A percentile compares a stretch with the other conserved stretches of the same genome.
These are phyloP conservation scores for Heliconius ethilla DNA, from an alignment of 2,888 invertebrate genomes.

Conservation along the genomic window DNA sequence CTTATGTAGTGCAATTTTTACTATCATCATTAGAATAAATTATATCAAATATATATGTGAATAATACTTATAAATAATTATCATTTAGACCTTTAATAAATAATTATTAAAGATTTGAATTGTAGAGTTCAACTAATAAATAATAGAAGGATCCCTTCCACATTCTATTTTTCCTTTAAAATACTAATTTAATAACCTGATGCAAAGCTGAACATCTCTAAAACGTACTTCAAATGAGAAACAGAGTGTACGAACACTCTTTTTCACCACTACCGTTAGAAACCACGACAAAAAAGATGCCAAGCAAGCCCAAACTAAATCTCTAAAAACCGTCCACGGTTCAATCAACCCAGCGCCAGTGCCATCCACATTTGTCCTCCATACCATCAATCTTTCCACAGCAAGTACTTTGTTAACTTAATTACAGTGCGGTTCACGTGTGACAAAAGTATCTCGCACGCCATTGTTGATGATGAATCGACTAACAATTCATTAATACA, in stretches of 20 bases:
- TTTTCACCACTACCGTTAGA: neutral
- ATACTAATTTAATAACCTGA: no score
- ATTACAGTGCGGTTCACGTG: slow-evolving; percentile 58
- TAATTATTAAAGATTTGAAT: neutral
- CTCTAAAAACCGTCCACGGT: slow-evolving; percentile 35
- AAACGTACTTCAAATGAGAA: neutral
- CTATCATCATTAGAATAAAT: slow-evolving; percentile 1
- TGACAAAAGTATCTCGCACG: slow-evolving; percentile 55
- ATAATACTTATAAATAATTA: neutral
- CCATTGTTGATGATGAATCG: slow-evolving; percentile 58
- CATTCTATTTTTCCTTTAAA: no score
- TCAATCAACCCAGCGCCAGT: slow-evolving; percentile 41
- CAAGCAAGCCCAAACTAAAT: neutral
- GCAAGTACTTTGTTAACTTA: slow-evolving; percentile 56
- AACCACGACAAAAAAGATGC: neutral
- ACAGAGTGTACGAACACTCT: neutral
- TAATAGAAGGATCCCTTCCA: no score
- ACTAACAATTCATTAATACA: slow-evolving; percentile 56
- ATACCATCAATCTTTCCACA: slow-evolving; percentile 53
- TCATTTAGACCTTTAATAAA: neutral
- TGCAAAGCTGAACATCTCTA: neutral
- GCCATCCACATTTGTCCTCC: slow-evolving; percentile 34
- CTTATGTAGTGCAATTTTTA: slow-evolving; percentile 1
- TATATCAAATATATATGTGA: neutral
- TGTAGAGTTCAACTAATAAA: no score